Conservation (phyloP, 2,888 invertebrate genomes). For the Cremastobaeus sp. region DNA sequence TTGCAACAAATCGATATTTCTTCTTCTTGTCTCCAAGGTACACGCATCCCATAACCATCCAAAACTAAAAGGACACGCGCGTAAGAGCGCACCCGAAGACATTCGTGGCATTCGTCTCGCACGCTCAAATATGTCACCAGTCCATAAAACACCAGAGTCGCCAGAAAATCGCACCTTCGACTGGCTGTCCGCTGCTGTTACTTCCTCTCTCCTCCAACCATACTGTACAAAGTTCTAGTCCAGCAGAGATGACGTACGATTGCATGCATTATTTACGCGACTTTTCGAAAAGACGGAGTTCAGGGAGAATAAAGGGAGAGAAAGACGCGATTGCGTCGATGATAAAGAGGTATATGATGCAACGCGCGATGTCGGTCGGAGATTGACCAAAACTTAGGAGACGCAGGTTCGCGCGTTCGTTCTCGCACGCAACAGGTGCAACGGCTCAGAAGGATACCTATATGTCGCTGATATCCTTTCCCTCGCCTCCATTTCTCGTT, state of each 20-base stretch:
- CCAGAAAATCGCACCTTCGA: too few relatives aligned
- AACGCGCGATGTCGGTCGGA: slow-evolving; percentile 31
- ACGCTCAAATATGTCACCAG: slow-evolving; percentile 35
- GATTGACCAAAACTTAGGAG: slow-evolving; percentile 45
- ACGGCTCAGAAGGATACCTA: slow-evolving; percentile 52
- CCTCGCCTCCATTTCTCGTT: slow-evolving; percentile 7
- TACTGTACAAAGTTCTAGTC: too few relatives aligned
- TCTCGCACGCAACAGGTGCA: slow-evolving; percentile 63
- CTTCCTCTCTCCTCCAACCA: too few relatives aligned
- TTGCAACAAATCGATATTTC: neutral
- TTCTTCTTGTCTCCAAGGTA: slow-evolving; percentile 32
- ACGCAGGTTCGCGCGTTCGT: slow-evolving; percentile 40
- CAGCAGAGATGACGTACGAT: neutral
- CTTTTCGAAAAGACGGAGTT: neutral
- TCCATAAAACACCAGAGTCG: too few relatives aligned
- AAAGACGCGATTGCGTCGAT: slow-evolving; percentile 20
- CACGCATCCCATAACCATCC: slow-evolving; percentile 52
- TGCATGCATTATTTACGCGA: neutral
- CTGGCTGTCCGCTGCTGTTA: too few relatives aligned
- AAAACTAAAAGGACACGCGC: slow-evolving; percentile 75
- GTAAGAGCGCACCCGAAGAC: slow-evolving; percentile 77
- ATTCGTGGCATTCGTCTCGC: slow-evolving; percentile 66
- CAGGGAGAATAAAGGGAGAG: slow-evolving; percentile 15
- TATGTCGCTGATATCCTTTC: slow-evolving; percentile 26
- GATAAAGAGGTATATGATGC: slow-evolving; percentile 36